Evolutionary conservation across 2,888 invertebrate genomes (phyloP).

Genomic region (Pseudococcus viburni): DNA sequence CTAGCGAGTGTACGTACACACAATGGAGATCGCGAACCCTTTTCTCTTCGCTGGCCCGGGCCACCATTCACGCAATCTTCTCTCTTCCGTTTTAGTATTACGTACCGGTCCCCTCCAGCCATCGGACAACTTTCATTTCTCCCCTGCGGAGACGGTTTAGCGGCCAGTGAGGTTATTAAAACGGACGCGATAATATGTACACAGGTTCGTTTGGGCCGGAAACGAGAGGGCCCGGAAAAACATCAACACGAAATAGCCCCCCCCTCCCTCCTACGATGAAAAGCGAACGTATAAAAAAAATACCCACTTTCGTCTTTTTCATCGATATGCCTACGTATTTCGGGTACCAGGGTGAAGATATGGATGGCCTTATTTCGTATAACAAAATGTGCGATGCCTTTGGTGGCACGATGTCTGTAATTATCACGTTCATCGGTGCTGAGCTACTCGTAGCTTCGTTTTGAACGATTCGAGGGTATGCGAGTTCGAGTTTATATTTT

Average conservation of each 20-base stretch:
- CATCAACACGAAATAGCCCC: conserved; percentile 32
- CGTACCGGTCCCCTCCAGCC: neutral
- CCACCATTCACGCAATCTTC: conserved; percentile 23
- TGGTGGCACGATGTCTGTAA: neutral
- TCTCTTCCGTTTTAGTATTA: conserved; percentile 23
- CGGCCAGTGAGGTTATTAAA: conserved; percentile 47
- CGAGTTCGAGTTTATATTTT: too few species aligned
- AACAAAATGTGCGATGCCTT: neutral
- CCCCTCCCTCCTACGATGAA: neutral
- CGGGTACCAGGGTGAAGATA: neutral
- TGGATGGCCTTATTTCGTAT: neutral
- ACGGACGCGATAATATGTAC: conserved; percentile 52
- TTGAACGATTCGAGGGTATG: too few species aligned
- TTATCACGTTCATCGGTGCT: conserved; percentile 1
- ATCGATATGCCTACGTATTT: neutral
- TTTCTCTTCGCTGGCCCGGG: neutral
- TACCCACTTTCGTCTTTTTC: neutral
- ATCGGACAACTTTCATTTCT: neutral
- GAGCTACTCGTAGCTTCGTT: too few species aligned
- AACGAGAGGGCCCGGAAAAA: conserved; percentile 46
- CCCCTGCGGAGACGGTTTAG: conserved; percentile 1
- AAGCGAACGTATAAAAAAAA: conserved; percentile 17
- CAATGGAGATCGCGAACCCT: conserved; percentile 35
- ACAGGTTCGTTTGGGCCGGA: conserved; percentile 44
- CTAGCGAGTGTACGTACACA: conserved; percentile 14